Evolutionary conservation across 2,113 vertebrate genomes (phyloP).

Genomic region (Aegotheles bennettii): DNA sequence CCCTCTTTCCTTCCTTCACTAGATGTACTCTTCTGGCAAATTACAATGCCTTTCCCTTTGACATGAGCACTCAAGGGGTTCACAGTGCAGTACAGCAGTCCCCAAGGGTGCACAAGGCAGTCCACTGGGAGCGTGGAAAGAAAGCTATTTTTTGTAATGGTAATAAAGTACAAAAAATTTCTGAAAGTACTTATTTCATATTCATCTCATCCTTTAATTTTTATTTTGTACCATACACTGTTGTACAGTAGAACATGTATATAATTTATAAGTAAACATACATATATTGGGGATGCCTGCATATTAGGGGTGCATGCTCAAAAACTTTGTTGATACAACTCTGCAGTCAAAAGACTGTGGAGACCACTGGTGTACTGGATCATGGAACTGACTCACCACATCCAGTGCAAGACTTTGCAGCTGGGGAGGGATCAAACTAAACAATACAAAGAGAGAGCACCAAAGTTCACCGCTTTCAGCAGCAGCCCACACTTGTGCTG

Average conservation of each 20-base stretch:
- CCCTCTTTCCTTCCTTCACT: background rate
- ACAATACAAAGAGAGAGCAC: background rate
- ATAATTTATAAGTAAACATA: background rate
- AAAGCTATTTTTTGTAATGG: background rate
- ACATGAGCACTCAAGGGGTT: background rate
- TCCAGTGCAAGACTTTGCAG: background rate
- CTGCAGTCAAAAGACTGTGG: background rate
- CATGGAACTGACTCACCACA: background rate
- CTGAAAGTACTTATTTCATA: background rate
- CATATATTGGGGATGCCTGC: fast-evolving
- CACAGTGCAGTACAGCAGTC: background rate
- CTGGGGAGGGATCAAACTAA: background rate
- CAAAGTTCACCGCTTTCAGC: background rate
- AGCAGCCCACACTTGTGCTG: background rate
- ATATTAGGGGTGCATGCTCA: background rate
- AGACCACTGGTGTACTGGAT: fast-evolving
- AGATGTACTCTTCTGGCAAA: background rate
- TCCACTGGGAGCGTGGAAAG: fast-evolving
- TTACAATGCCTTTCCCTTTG: background rate
- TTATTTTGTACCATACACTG: background rate
- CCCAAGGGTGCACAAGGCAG: background rate
- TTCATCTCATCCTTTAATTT: background rate
- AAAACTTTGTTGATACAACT: background rate
- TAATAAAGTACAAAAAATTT: background rate
- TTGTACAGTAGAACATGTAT: fast-evolving